Evolutionary conservation across 2,113 vertebrate species (phyloP).

Genomic region (Furnarius figulus): DNA sequence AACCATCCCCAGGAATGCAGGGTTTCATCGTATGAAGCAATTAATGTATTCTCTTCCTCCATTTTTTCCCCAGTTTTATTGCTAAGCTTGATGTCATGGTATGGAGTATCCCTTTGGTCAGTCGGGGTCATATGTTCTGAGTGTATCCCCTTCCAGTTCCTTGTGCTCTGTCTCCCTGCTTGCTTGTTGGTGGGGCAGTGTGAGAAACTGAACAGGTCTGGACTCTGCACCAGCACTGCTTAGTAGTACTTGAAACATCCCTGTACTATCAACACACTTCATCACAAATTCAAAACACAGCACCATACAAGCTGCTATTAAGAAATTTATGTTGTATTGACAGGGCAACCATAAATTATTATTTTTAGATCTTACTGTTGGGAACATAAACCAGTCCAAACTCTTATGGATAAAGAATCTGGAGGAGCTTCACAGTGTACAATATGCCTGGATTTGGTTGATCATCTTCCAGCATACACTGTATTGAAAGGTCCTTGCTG

Average conservation of each 20-base stretch:
- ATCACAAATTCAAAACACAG: background rate
- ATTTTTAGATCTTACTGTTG: slow-evolving; percentile 88
- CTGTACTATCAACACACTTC: background rate
- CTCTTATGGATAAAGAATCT: slow-evolving; percentile 45
- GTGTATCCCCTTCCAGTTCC: background rate
- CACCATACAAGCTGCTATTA: background rate
- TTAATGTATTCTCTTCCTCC: background rate
- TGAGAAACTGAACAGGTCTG: background rate
- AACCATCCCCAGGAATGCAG: background rate
- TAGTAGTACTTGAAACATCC: background rate
- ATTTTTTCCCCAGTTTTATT: background rate
- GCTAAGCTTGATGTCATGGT: background rate
- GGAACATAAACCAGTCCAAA: slow-evolving; percentile 87
- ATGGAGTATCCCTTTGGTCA: background rate
- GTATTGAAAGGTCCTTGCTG: slow-evolving; percentile 91
- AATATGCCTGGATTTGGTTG: slow-evolving; percentile 89
- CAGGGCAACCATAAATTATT: slow-evolving; percentile 17
- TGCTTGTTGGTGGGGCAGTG: background rate
- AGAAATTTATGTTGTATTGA: background rate
- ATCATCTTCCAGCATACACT: slow-evolving; percentile 79
- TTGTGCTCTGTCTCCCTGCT: background rate
- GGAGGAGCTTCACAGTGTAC: slow-evolving; percentile 85
- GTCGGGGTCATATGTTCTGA: background rate
- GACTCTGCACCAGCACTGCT: background rate
- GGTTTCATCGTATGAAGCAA: background rate